These are phyloP conservation scores for Synergus umbraculus DNA, from an alignment of 2,888 invertebrate genomes.

Conservation along the genomic window DNA sequence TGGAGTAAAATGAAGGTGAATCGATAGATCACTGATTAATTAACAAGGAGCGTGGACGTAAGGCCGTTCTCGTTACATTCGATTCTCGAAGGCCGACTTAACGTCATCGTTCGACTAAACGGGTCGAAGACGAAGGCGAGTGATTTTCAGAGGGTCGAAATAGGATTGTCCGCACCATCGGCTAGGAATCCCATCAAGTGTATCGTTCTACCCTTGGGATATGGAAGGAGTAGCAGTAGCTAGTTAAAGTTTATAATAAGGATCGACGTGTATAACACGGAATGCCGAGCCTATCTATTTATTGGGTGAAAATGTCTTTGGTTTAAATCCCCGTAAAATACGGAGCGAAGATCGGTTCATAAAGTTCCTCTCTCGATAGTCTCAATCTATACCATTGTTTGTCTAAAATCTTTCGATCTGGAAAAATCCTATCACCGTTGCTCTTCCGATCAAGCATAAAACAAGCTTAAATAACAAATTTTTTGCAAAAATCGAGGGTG, in stretches of 20 bases:
- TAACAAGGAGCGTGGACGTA: neutral
- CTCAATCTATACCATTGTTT: slow-evolving; percentile 7
- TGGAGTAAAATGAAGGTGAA: neutral
- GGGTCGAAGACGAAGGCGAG: slow-evolving; percentile 65
- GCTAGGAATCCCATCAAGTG: slow-evolving; percentile 77
- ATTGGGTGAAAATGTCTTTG: slow-evolving; percentile 77
- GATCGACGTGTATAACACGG: slow-evolving; percentile 74
- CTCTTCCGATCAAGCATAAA: neutral
- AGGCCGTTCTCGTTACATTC: slow-evolving; percentile 52
- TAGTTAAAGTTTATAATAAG: slow-evolving; percentile 77
- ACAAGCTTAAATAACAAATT: too few species aligned
- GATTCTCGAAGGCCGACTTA: slow-evolving; percentile 65
- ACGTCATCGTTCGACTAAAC: slow-evolving; percentile 61
- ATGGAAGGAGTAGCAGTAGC: slow-evolving; percentile 59
- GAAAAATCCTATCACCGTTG: slow-evolving; percentile 8
- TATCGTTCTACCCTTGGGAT: slow-evolving; percentile 71
- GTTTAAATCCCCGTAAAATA: slow-evolving; percentile 77
- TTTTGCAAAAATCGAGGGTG: too few species aligned
- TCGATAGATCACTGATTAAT: slow-evolving; percentile 19
- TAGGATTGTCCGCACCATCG: slow-evolving; percentile 78
- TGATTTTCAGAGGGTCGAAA: slow-evolving; percentile 73
- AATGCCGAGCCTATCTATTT: slow-evolving; percentile 75
- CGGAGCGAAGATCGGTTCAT: slow-evolving; percentile 58
- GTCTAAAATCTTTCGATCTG: slow-evolving; percentile 1
- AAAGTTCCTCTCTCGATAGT: slow-evolving; percentile 43